Evolutionary conservation across 2,113 vertebrate species (phyloP), one percentile per base, ranked within the genome.

Genomic region (Geococcyx californianus): DNA sequence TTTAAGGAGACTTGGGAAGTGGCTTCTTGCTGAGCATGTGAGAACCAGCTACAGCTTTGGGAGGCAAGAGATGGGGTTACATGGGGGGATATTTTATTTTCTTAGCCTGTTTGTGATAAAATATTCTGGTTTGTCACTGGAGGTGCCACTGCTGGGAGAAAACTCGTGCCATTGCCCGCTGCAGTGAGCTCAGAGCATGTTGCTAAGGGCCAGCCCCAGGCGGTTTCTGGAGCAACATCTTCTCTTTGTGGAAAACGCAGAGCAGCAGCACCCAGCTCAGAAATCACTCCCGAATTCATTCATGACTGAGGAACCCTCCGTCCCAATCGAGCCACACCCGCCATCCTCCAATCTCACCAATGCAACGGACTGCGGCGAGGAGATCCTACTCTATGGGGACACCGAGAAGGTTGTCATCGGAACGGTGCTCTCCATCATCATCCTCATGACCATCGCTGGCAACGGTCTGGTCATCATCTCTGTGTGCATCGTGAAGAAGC

Each of bases 391-490:
- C 51, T 98, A 98, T 87, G 98, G 98, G 59, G 97, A 97, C 87
- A 97, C 95, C 0, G 98, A 98, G 93, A 98, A 98, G 79, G 92
- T 98, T 1, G 95, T 98, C 74, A 98, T 98, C 12, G 98, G 98
- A 9, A 95, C 80, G 0, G 97, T 98, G 92, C 96, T 98, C 81
- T 98, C 98, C 79, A 94, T 98, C 96, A 97, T 98, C 83, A 98
- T 98, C 51, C 93, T 98, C 77, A 95, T 80, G 52, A 98, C 98
- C 68, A 97, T 98, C 6, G 98, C 98, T 0, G 98, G 98, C 60
- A 98, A 98, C 94, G 74, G 96, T 10, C 78, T 98, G 97, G 98
- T 98, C 76, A 98, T 98, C 93, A 98, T 98, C 93, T 98, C 98
- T 1, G 98, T 98, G 21, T 98, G 98, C 91, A 97, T 98, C 12